A percentile compares a stretch with the other conserved stretches of the same genome.
These are phyloP conservation scores for Nemurella pictetii DNA, from an alignment of 2,888 invertebrate genomes.

Conservation along the genomic window DNA sequence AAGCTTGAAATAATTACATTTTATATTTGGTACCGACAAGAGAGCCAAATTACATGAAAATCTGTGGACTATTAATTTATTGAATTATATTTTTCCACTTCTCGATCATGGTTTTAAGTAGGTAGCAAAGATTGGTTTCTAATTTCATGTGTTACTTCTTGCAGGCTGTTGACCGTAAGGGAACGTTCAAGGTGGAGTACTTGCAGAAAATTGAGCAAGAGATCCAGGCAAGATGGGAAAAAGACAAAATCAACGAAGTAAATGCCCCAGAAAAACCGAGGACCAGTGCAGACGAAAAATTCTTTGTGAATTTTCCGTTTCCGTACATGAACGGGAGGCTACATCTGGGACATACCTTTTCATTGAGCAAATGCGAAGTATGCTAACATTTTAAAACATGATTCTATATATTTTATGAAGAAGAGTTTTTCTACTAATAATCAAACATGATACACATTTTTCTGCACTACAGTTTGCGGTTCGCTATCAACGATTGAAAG, in stretches of 20 bases:
- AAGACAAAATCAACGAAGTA: conserved; percentile 76
- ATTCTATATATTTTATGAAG: neutral
- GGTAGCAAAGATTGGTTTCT: neutral
- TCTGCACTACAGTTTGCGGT: conserved; percentile 74
- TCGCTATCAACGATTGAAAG: conserved; percentile 89
- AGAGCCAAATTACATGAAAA: too few species aligned
- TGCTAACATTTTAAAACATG: conserved; percentile 26
- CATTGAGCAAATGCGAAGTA: conserved; percentile 95
- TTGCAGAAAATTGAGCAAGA: conserved; percentile 85
- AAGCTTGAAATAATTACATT: neutral
- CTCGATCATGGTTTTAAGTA: neutral
- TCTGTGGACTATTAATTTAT: too few species aligned
- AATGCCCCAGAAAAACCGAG: conserved; percentile 71
- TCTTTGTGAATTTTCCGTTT: conserved; percentile 92
- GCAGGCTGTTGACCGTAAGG: conserved; percentile 70
- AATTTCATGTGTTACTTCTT: too few species aligned
- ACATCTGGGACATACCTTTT: conserved; percentile 97
- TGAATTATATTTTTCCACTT: too few species aligned
- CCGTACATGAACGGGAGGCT: conserved; percentile 99
- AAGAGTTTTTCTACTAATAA: too few species aligned
- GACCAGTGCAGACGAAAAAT: conserved; percentile 73
- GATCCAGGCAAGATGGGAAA: conserved; percentile 85
- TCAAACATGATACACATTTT: conserved; percentile 25
- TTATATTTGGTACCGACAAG: too few species aligned
- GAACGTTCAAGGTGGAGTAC: conserved; percentile 94